Evolutionary conservation across 1,140 invertebrate genomes (phyloP), one percentile per base, ranked within the genome.

Genomic region (Drosophila micromelanica): DNA sequence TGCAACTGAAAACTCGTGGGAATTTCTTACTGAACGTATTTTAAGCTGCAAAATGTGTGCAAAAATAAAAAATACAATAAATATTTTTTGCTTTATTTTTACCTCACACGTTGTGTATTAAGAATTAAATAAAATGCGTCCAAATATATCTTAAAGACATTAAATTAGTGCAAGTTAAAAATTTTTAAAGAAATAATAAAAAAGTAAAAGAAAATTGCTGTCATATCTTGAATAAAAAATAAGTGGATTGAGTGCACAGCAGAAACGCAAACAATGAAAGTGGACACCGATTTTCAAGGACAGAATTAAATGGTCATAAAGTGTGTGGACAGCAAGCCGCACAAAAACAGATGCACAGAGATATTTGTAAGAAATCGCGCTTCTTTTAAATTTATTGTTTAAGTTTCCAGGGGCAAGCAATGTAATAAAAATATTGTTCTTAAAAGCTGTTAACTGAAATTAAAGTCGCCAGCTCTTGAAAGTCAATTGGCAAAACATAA

Each of bases 401-500:
- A 27, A 38, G 38, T 43, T 37, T 46, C 11, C 27, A 38, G 30
- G 43, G 17, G 9, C 15, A 35, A 23, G 32, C 5, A 46, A 42
- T 4, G 7, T 42, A 15, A 49, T 51, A 42, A 49, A 56, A 56
- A 17, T 59, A 12, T n/a, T n/a, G n/a, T 37, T 15, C 1, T 20
- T 38, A n/a, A 15, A 27, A 3, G 52, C 54, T 67, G 42, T 60
- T 60, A 9, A 51, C 46, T 45, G 27, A 45, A 60, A 57, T 49
- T 43, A 52, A 51, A 60, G 48, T 67, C 20, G 40, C 27, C 42
- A 37, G 37, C 57, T 13, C 32, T 69, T 43, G 51, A 73, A 55
- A 54, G 55, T 56, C 54, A 61, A 73, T 68, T 73, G 64, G 43
- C 61, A 61, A 55, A 48, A 42, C 56, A 73, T 68, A 68, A 73